Percentiles rank a stretch among this genome's conserved stretches.
Conservation (phyloP, 1,140 invertebrate species). For the Drosophila pachea region DNA sequence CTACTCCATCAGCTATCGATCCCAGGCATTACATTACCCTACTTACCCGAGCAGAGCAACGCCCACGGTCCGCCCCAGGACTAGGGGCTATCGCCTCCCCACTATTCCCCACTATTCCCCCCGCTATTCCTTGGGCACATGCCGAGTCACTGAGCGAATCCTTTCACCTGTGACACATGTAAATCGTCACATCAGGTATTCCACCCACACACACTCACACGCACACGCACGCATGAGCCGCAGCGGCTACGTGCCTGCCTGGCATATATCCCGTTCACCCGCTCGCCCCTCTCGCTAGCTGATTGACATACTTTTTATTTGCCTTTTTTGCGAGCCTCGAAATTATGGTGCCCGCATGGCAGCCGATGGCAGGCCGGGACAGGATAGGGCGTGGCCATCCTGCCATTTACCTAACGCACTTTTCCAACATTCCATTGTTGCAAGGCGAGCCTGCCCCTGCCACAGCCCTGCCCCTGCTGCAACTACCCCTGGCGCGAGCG, state of each 20-base stretch:
- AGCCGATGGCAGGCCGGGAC: conserved; percentile 58
- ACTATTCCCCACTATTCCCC: no score
- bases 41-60: no score
- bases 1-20: no score
- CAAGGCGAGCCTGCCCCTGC: conserved; percentile 37
- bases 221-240: conserved; percentile 8
- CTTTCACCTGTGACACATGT: conserved; percentile 52
- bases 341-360: conserved; percentile 65
- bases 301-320: conserved; percentile 74
- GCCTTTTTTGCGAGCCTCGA: conserved; percentile 38
- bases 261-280: conserved; percentile 18
- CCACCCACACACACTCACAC: conserved; percentile 22
- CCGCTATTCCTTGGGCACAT: conserved; percentile 12
- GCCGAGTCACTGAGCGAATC: conserved; percentile 20
- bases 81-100: no score
- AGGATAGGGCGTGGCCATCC: not conserved
- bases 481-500: not conserved
- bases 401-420: conserved; percentile 32
- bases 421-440: conserved; percentile 71
- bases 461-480: conserved; percentile 25
- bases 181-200: conserved; percentile 61
- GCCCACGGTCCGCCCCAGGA: no score
- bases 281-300: no score
- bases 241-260: conserved; percentile 22
- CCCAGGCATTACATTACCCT: no score